Conservation (phyloP, 2,797 vertebrate species). For the Pseudochromis fuscus region DNA sequence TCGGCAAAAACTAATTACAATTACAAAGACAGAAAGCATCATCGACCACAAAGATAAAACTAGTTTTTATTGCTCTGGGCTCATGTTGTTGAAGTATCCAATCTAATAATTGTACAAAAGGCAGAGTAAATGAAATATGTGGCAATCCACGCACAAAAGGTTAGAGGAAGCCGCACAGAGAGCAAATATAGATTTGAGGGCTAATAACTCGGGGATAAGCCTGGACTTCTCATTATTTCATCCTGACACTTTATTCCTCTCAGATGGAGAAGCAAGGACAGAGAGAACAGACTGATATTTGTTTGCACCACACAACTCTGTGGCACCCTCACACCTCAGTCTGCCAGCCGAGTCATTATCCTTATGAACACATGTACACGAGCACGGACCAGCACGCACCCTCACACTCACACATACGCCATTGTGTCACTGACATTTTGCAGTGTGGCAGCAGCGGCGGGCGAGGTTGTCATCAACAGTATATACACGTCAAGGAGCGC, state of each 20-base stretch:
- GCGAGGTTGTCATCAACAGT: conserved; percentile 53
- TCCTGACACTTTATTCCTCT: conserved; percentile 56
- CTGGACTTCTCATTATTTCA: conserved; percentile 55
- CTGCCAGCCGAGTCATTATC: conserved; percentile 55
- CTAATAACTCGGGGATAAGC: conserved; percentile 29
- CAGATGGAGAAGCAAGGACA: conserved; percentile 54
- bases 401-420: not conserved
- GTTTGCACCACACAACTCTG: conserved; percentile 55
- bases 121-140: conserved; percentile 17
- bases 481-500: conserved; percentile 52
- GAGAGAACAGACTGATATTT: conserved; percentile 49
- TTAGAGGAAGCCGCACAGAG: conserved; percentile 15
- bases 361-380: conserved; percentile 36
- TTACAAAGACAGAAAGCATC: no score
- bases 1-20: no score
- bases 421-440: conserved; percentile 57
- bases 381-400: not conserved
- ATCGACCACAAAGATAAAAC: not conserved
- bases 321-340: conserved; percentile 59
- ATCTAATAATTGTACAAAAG: conserved; percentile 11
- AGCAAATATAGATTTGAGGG: conserved; percentile 43
- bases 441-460: conserved; percentile 38
- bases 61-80: not conserved
- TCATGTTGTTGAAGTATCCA: not conserved
- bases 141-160: conserved; percentile 8